These are phyloP conservation scores for Muricea muricata DNA, from an alignment of 92 coral and sea anemone genomes.

Conservation along the genomic window DNA sequence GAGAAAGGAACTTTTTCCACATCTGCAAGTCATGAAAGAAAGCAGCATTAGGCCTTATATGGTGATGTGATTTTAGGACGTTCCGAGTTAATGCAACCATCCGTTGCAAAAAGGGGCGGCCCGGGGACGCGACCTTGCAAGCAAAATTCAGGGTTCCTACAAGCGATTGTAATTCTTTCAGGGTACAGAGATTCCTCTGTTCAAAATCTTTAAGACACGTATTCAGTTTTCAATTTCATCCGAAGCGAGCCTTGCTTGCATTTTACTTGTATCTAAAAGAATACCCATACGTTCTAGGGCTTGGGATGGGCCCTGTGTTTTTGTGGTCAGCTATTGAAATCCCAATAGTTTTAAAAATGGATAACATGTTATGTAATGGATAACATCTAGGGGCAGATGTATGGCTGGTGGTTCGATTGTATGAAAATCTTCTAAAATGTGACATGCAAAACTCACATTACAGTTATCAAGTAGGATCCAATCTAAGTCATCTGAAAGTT, in stretches of 20 bases:
- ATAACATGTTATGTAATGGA: constrained; percentile 19
- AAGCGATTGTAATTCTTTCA: constrained; percentile 49
- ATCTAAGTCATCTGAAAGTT: constrained; percentile 53
- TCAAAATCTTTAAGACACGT: background rate
- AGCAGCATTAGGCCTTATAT: constrained; percentile 46
- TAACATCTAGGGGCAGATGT: background rate
- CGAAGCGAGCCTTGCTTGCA: constrained; percentile 59
- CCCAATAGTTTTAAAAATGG: constrained; percentile 20
- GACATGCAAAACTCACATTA: constrained; percentile 37
- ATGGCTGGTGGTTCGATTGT: constrained; percentile 49
- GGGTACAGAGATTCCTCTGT: background rate
- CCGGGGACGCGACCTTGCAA: constrained; percentile 22
- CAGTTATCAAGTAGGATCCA: constrained; percentile 60
- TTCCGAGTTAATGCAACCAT: constrained; percentile 40
- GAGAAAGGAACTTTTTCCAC: constrained; percentile 43
- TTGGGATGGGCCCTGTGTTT: constrained; percentile 54
- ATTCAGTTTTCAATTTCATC: background rate
- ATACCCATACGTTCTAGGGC: constrained; percentile 56
- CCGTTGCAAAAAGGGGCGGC: constrained; percentile 2
- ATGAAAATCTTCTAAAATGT: constrained; percentile 56
- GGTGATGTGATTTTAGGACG: constrained; percentile 55
- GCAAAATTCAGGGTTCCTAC: constrained; percentile 46
- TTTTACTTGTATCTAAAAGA: constrained; percentile 29
- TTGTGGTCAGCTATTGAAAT: constrained; percentile 36
- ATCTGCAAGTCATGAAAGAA: constrained; percentile 55